phyloP scores from a whole-genome alignment of 2,113 vertebrate genomes.

The Pollimyrus isidori region DNA sequence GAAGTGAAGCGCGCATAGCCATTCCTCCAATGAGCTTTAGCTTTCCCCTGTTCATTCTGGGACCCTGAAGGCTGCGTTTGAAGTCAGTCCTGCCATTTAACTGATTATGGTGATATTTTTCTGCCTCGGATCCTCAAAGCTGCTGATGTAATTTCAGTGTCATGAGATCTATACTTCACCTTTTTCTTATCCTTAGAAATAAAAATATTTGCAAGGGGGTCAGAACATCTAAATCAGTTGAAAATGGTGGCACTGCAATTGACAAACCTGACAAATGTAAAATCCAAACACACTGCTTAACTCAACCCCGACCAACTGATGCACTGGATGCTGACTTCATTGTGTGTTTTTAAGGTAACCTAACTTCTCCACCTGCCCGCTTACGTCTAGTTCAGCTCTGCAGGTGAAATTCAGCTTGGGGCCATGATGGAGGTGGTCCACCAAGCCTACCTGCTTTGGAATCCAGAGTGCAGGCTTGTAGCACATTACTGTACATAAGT shows the following conservation, averaged over 20 bases:
- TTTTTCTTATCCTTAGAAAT: not conserved
- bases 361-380: not conserved
- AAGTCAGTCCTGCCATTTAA: not conserved
- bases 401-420: not conserved
- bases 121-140: not conserved
- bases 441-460: not conserved
- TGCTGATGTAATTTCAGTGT: not conserved
- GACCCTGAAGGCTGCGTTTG: not conserved
- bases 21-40: constrained; percentile 19
- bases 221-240: not conserved
- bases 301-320: not conserved
- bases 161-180: not conserved
- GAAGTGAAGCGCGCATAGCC: constrained; percentile 8
- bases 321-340: not conserved
- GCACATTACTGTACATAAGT: not conserved
- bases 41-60: not conserved
- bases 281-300: not conserved
- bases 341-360: not conserved
- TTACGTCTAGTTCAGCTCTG: not conserved
- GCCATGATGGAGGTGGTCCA: not conserved
- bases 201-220: not conserved
- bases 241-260: not conserved
- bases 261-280: not conserved
- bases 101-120: not conserved
- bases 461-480: not conserved